A percentile compares a stretch with the other conserved stretches of the same genome.
Conservation (phyloP, 2,797 vertebrate genomes). For the Alcedo quadribrachys region DNA sequence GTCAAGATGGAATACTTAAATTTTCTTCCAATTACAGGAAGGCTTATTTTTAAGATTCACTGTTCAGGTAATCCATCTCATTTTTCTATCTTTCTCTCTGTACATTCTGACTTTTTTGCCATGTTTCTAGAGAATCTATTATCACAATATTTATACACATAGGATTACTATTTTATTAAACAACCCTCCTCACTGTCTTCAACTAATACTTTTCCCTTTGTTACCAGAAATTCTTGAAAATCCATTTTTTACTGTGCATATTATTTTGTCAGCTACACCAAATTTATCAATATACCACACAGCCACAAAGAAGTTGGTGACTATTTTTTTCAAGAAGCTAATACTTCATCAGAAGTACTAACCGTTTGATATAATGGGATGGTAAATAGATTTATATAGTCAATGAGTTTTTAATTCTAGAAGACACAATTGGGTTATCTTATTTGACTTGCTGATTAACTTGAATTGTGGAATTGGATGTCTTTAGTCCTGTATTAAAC, state of each 20-base stretch:
- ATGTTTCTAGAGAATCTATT: constrained; percentile 55
- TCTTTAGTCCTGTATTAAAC: background rate
- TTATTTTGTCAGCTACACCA: background rate
- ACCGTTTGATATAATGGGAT: background rate
- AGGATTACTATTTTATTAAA: background rate
- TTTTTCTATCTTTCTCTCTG: background rate
- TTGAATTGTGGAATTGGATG: background rate
- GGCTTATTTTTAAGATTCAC: constrained; percentile 79
- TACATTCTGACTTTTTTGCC: constrained; percentile 53
- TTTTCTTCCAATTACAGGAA: constrained; percentile 79
- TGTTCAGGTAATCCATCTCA: constrained; percentile 76
- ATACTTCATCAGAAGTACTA: background rate
- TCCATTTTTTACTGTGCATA: background rate
- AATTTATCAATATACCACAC: background rate
- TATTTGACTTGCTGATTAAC: constrained; percentile 33
- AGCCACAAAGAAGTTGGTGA: background rate
- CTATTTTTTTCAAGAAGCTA: background rate
- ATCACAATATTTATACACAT: background rate
- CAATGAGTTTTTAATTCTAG: background rate
- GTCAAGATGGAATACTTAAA: constrained; percentile 82
- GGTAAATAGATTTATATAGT: background rate
- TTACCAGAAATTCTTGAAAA: background rate
- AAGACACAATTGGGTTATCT: constrained; percentile 34
- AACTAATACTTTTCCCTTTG: background rate
- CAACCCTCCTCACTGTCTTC: background rate